Evolutionary conservation across 1,140 invertebrate species (phyloP).

Genomic region (Micrasema minimum): DNA sequence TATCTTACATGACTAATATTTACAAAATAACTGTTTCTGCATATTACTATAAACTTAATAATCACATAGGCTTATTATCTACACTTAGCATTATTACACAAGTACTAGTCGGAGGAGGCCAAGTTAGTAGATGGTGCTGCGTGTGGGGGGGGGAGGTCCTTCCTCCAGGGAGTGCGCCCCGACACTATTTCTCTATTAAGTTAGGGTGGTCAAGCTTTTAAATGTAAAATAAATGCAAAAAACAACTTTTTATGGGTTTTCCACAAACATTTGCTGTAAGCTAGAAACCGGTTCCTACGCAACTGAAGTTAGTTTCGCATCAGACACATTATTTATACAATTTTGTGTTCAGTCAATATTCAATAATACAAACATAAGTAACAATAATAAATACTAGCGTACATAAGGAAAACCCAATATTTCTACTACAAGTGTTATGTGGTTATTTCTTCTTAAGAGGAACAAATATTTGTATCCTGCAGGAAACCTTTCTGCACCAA

Average conservation of each 20-base stretch:
- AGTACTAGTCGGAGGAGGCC: slow-evolving; percentile 31
- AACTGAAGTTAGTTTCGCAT: too few species aligned
- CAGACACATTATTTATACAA: too few species aligned
- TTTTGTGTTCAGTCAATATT: too few species aligned
- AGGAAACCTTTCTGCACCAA: too few species aligned
- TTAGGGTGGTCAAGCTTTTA: slow-evolving; percentile 29
- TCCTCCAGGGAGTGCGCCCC: not conserved
- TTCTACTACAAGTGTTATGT: not conserved
- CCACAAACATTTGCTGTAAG: not conserved
- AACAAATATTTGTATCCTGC: not conserved
- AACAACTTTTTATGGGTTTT: slow-evolving; percentile 29
- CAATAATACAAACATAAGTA: not conserved
- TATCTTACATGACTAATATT: slow-evolving; percentile 29
- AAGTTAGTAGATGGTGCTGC: slow-evolving; percentile 36
- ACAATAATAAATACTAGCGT: slow-evolving; percentile 19
- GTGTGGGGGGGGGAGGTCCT: not conserved
- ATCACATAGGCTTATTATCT: slow-evolving; percentile 39
- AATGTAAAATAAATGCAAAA: slow-evolving; percentile 44
- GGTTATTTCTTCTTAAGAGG: not conserved
- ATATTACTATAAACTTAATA: slow-evolving; percentile 19
- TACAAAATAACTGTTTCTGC: slow-evolving; percentile 35
- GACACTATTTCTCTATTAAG: slow-evolving; percentile 11
- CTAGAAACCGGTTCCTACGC: too few species aligned
- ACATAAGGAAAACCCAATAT: slow-evolving; percentile 15
- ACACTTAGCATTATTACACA: slow-evolving; percentile 15